Base-by-base conservation (phyloP, 2,888 invertebrate species). In the Apotomis capreana region DNA sequence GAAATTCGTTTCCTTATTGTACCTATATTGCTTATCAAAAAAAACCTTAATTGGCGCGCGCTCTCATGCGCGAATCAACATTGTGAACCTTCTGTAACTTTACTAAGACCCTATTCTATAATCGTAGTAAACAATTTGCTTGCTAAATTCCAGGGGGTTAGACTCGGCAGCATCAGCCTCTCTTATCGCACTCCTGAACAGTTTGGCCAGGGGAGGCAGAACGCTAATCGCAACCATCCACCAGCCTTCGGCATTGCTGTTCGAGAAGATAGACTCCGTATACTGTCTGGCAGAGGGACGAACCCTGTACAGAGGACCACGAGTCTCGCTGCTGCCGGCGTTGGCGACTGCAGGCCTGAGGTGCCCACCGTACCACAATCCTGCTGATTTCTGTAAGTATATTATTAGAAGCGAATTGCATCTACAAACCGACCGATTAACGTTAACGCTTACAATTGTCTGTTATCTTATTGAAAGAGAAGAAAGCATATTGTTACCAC, bases 321-420 rank as follows among this genome's bases (percentile, higher is more conserved):
- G 96, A 0, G 88, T 90, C 26, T 94, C 95, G 51, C 89, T 99
- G 46, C 89, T 99, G 55, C 96, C 97, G 0, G 97, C 97, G 82
- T 91, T 99, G 69, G 93, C 95, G 5, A 94, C 94, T 9, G 95
- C 97, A 52, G 96, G 96, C 12, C 92, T 98, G 10, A 91, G 94
- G 37, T 99, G 99, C 86, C 99, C 99, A 3, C 94, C 97, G 15
- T 99, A 98, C 84, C 98, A 99, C 89, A 99, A 99, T 87, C 99
- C 99, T 0, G 98, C 99, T 9, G 99, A 99, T 92, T 99, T 97
- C 89, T 94, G 98, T 98, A 92, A 95, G 96, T 95, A 72, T 60
- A 40, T 5, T 40, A 6, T 6, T 40, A 40, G 40, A 26, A 26
- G 26, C 26, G 26, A 26, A 26, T 26, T 26, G 26, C 26, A 26